phyloP scores from a whole-genome alignment of 2,113 vertebrate species.

The Sprattus sprattus region DNA sequence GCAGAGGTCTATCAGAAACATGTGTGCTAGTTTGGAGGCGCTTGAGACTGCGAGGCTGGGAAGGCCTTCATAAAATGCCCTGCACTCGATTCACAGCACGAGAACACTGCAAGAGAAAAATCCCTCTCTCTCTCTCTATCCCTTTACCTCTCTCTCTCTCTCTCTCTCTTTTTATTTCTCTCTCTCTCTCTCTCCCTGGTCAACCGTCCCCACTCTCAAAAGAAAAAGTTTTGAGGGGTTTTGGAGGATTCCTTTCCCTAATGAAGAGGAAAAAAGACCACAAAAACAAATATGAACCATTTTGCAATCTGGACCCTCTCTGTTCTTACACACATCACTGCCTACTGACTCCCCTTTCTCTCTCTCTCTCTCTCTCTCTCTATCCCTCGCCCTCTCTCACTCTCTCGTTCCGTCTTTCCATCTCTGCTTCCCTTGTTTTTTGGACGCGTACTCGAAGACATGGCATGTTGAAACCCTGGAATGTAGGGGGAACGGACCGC shows the following conservation, averaged over 20 bases:
- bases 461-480: constrained; percentile 37
- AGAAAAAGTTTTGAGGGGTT: constrained; percentile 1
- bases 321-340: neutral
- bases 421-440: constrained; percentile 11
- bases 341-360: neutral
- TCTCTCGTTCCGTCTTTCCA: neutral
- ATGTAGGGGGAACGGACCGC: neutral
- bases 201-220: neutral
- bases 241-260: constrained; percentile 3
- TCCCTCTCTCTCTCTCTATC: constrained; percentile 44
- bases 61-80: constrained; percentile 62
- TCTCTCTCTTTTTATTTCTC: constrained; percentile 33
- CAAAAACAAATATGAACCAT: neutral
- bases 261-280: constrained; percentile 3
- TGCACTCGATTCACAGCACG: constrained; percentile 43
- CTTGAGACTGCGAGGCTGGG: constrained; percentile 59
- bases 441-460: constrained; percentile 30
- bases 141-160: constrained; percentile 25
- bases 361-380: neutral
- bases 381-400: neutral
- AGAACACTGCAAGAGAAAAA: neutral
- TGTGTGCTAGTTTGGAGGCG: constrained; percentile 73
- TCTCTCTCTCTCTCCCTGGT: constrained; percentile 7
- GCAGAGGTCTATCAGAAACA: constrained; percentile 80
- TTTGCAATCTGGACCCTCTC: neutral